phyloP scores from a whole-genome alignment of 2,797 vertebrate genomes.

The Oreochromis grahami region DNA sequence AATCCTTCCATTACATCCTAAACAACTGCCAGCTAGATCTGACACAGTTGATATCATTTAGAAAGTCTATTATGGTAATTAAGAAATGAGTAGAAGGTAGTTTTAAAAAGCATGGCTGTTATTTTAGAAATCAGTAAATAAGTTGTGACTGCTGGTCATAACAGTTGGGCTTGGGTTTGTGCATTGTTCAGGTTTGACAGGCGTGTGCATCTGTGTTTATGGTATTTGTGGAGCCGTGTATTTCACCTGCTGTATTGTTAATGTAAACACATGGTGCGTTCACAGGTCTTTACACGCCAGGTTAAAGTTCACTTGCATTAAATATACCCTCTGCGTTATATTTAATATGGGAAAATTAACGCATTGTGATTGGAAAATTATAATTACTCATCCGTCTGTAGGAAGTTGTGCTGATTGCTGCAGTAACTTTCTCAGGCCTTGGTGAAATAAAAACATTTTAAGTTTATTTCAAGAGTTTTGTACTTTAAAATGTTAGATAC shows the following conservation, averaged over 20 bases:
- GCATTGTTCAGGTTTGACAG: neutral
- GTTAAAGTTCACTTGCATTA: neutral
- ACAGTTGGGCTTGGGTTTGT: neutral
- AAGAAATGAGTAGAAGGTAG: neutral
- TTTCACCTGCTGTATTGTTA: neutral
- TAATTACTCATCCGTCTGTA: neutral
- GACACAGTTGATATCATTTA: neutral
- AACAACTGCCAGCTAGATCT: neutral
- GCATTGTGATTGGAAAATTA: neutral
- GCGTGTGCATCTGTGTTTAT: neutral
- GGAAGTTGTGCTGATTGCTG: neutral
- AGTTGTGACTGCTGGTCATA: neutral
- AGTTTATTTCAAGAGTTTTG: neutral
- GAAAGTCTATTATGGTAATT: neutral
- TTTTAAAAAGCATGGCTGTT: neutral
- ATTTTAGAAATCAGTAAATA: neutral
- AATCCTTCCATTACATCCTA: neutral
- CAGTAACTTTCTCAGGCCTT: neutral
- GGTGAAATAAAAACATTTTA: neutral
- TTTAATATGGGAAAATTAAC: neutral
- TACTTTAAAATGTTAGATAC: neutral
- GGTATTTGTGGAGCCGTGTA: neutral
- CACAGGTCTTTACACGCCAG: neutral
- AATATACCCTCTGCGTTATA: neutral
- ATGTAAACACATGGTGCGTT: constrained; percentile 3